A percentile compares a stretch with the other conserved stretches of the same genome.
Evolutionary conservation across 2,888 invertebrate genomes (phyloP).

Genomic region (Acrocyrtus sp.): DNA sequence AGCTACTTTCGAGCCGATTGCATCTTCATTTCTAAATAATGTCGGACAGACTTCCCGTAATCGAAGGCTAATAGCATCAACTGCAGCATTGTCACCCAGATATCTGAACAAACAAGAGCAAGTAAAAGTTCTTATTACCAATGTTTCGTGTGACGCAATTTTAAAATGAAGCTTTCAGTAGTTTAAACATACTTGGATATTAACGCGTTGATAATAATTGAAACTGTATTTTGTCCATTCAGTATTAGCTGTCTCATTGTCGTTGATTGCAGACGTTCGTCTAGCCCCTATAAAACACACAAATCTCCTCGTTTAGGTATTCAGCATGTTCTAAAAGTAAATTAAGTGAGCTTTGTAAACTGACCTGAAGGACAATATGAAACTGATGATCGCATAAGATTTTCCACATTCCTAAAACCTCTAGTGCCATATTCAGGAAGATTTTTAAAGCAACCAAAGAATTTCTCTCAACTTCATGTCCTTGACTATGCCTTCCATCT

Average conservation of each 20-base stretch:
- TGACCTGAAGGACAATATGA: slow-evolving; percentile 72
- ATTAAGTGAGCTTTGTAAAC: neutral
- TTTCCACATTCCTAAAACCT: slow-evolving; percentile 93
- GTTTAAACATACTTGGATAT: slow-evolving; percentile 77
- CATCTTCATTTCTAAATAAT: slow-evolving; percentile 94
- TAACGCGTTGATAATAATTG: slow-evolving; percentile 81
- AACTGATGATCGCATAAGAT: slow-evolving; percentile 93
- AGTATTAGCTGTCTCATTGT: slow-evolving; percentile 80
- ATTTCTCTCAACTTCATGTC: slow-evolving; percentile 65
- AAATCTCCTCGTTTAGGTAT: neutral
- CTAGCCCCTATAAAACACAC: slow-evolving; percentile 68
- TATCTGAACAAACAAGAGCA: slow-evolving; percentile 71
- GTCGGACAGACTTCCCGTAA: slow-evolving; percentile 92
- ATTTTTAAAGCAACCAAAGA: slow-evolving; percentile 81
- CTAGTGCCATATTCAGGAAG: slow-evolving; percentile 82
- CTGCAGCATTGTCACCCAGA: slow-evolving; percentile 93
- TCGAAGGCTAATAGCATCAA: slow-evolving; percentile 88
- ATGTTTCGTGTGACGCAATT: no score
- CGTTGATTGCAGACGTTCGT: slow-evolving; percentile 71
- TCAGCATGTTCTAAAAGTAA: neutral
- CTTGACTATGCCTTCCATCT: slow-evolving; percentile 38
- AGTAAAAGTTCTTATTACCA: no score
- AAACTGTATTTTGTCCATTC: slow-evolving; percentile 80
- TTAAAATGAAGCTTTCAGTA: no score
- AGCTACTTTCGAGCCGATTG: slow-evolving; percentile 89